Percentiles rank a stretch among this genome's conserved stretches.
Conservation (phyloP, 2,113 vertebrate genomes). For the Myrmecobius fasciatus region DNA sequence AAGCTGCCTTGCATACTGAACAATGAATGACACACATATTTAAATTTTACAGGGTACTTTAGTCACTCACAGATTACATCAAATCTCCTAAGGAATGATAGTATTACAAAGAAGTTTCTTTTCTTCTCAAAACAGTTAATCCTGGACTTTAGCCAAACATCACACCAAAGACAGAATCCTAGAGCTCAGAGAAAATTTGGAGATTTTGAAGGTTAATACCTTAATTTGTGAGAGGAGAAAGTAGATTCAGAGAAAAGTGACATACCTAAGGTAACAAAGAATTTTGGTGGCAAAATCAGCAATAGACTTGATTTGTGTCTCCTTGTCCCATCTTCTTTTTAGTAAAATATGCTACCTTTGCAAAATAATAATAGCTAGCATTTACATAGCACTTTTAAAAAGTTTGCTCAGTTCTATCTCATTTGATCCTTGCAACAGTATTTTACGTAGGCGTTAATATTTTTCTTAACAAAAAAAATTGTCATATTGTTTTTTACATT, state of each 20-base stretch:
- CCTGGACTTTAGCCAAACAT: neutral
- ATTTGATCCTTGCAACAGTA: neutral
- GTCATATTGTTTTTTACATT: neutral
- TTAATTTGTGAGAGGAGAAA: neutral
- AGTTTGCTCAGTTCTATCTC: neutral
- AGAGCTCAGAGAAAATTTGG: neutral
- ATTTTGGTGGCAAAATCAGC: neutral
- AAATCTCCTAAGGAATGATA: neutral
- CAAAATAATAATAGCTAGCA: neutral
- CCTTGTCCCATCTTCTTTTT: neutral
- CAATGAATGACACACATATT: conserved; percentile 47
- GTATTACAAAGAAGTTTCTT: conserved; percentile 21
- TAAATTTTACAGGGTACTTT: conserved; percentile 40
- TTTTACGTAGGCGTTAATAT: neutral
- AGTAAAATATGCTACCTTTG: neutral
- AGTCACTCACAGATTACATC: conserved; percentile 45
- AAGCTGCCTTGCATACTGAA: conserved; percentile 43
- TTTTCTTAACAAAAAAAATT: neutral
- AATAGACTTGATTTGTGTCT: neutral
- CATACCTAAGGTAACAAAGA: neutral
- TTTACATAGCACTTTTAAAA: neutral
- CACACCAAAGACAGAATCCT: conserved; percentile 22
- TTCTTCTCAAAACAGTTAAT: neutral
- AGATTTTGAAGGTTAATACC: neutral
- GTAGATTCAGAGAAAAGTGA: neutral